Evolutionary conservation across 2,888 invertebrate species (phyloP), one percentile per base, ranked within the genome.

Genomic region (Unio delphinus): DNA sequence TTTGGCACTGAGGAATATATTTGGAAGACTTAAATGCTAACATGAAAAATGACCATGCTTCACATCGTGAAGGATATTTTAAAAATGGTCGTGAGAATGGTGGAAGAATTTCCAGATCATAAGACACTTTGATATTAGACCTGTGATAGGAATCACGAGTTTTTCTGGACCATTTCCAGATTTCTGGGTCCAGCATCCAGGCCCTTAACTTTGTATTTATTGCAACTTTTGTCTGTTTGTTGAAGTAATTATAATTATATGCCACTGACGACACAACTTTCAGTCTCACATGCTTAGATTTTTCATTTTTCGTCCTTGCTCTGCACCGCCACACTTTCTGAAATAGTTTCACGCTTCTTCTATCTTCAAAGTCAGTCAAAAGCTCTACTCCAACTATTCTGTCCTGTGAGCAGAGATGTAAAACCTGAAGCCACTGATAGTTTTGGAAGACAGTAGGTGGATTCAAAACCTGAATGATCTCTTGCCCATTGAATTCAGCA

Each of bases 31-130:
- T 30, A 4, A 68, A 64, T 6, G 73, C 72, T 15, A 80, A 28
- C 0, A 82, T 55, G 8, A 68, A 63, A 71, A 75, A 78, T 56
- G 71, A 75, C 84, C 84, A 85, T 20, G 73, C 64, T 6, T 66
- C 70, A 72, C 85, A 86, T 2, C 72, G 60, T 28, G 59, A 64
- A 26, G 64, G 65, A 20, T 78, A 67, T 18, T 34, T 72, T 62
- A 70, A 74, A 65, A 61, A 71, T 3, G 80, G 84, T 30, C 86
- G 74, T 0, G 83, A 83, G 67, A 80, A 84, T 8, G 85, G 85
- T 0, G 81, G 74, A 1, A 73, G 64, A 0, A 83, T 72, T 8
- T 54, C 30, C 0, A 79, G 67, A 28, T 73, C 66, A 60, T 81
- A 78, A 5, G 80, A 73, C 1, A 79, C 80, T 72, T 80, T 80